A percentile compares a stretch with the other conserved stretches of the same genome.
Evolutionary conservation across 2,113 vertebrate species (phyloP).

Genomic region (Hiodon alosoides): DNA sequence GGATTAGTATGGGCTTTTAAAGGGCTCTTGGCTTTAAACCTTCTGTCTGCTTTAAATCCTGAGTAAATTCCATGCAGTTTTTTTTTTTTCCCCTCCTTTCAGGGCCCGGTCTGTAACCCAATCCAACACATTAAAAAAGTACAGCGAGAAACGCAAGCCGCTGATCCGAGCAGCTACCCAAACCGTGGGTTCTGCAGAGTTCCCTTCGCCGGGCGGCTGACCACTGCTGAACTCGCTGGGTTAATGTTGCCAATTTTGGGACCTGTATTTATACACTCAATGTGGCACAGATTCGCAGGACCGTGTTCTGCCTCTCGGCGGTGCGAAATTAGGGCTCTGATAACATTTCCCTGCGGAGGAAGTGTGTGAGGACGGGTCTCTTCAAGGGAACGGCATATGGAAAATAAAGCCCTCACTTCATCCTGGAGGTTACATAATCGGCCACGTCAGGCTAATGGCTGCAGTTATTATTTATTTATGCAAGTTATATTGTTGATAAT

Average conservation of each 20-base stretch:
- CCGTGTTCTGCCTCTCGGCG: no score
- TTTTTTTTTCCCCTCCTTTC: slow-evolving; percentile 67
- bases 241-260: no score
- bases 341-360: no score
- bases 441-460: slow-evolving; percentile 36
- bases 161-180: slow-evolving; percentile 59
- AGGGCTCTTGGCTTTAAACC: slow-evolving; percentile 67
- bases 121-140: slow-evolving; percentile 58
- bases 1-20: slow-evolving; percentile 69
- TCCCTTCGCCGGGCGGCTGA: no score
- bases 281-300: no score
- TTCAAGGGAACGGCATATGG: slow-evolving; percentile 28
- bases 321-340: no score
- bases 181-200: slow-evolving; percentile 28
- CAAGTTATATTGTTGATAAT: slow-evolving; percentile 39
- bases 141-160: slow-evolving; percentile 60
- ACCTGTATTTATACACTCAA: no score
- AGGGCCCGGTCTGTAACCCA: slow-evolving; percentile 63
- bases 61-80: slow-evolving; percentile 44
- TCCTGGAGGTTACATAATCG: slow-evolving; percentile 2
- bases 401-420: background rate
- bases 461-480: slow-evolving; percentile 40
- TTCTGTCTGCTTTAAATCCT: slow-evolving; percentile 84
- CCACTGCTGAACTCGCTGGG: no score
- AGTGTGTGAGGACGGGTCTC: slow-evolving; percentile 21